Percentiles rank a stretch among this genome's conserved stretches.
Conservation (phyloP, 2,113 vertebrate species). For the Lynx canadensis region DNA sequence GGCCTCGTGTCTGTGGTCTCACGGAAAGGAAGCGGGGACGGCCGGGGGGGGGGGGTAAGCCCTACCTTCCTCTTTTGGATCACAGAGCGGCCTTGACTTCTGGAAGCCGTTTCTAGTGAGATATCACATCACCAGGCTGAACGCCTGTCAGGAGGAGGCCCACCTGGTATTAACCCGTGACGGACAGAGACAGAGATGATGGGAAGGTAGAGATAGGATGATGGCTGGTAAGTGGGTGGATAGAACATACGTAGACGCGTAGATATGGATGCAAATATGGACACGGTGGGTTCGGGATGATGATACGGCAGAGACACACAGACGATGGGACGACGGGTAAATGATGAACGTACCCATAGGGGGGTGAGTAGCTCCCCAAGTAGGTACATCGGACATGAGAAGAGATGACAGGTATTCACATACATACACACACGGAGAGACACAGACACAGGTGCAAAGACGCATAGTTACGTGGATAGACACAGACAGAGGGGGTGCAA, state of each 20-base stretch:
- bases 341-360: too few species aligned
- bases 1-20: background rate
- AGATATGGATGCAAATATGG: background rate
- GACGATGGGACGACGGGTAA: background rate
- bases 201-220: background rate
- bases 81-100: background rate
- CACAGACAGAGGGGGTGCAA: background rate
- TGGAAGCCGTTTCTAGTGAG: accelerated
- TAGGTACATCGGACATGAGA: background rate
- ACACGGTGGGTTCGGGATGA: accelerated
- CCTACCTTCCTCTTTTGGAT: background rate
- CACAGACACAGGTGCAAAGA: background rate
- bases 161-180: too few species aligned
- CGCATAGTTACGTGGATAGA: background rate
- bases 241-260: accelerated
- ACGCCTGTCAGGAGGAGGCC: background rate
- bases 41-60: too few species aligned
- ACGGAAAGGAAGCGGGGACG: background rate
- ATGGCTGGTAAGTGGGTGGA: background rate
- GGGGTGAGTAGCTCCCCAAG: accelerated
- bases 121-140: background rate
- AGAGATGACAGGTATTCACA: background rate
- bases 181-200: background rate
- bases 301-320: accelerated
- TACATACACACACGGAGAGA: background rate